Evolutionary conservation across 2,797 vertebrate species (phyloP).

Genomic region (Gouania willdenowi): DNA sequence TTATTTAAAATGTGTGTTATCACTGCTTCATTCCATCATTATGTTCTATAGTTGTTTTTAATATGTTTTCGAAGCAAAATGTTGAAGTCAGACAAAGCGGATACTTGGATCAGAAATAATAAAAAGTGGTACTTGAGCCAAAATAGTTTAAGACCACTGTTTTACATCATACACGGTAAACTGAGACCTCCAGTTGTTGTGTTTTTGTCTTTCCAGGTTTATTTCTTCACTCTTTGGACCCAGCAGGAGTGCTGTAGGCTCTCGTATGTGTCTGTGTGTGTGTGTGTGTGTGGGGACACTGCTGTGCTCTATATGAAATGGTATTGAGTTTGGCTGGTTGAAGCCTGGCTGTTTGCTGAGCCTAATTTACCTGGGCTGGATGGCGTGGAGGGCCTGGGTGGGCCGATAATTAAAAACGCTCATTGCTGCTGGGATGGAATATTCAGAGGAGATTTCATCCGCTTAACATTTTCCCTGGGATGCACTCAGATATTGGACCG

Average conservation of each 20-base stretch:
- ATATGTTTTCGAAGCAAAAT: too few relatives aligned
- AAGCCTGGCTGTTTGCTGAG: constrained; percentile 56
- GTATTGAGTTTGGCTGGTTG: constrained; percentile 46
- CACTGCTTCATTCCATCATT: too few relatives aligned
- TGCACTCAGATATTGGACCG: constrained; percentile 1
- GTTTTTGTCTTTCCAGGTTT: too few relatives aligned
- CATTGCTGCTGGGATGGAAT: constrained; percentile 56
- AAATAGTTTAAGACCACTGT: too few relatives aligned
- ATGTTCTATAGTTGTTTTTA: too few relatives aligned
- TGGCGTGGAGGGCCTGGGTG: constrained; percentile 42
- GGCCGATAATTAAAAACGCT: constrained; percentile 68
- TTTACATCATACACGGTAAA: too few relatives aligned
- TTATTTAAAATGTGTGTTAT: too few relatives aligned
- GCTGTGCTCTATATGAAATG: constrained; percentile 56
- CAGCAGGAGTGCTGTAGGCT: not conserved
- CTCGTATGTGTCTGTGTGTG: constrained; percentile 23
- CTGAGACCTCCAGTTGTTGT: too few relatives aligned
- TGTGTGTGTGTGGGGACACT: constrained; percentile 18
- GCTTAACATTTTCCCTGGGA: constrained; percentile 28
- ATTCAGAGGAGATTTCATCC: constrained; percentile 62
- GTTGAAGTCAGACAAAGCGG: too few relatives aligned
- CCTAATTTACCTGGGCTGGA: constrained; percentile 59
- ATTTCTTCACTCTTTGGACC: constrained; percentile 1
- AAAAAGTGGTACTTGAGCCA: too few relatives aligned
- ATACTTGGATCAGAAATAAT: too few relatives aligned